Evolutionary conservation across 2,888 invertebrate species (phyloP).

Genomic region (Capitulum mitella): DNA sequence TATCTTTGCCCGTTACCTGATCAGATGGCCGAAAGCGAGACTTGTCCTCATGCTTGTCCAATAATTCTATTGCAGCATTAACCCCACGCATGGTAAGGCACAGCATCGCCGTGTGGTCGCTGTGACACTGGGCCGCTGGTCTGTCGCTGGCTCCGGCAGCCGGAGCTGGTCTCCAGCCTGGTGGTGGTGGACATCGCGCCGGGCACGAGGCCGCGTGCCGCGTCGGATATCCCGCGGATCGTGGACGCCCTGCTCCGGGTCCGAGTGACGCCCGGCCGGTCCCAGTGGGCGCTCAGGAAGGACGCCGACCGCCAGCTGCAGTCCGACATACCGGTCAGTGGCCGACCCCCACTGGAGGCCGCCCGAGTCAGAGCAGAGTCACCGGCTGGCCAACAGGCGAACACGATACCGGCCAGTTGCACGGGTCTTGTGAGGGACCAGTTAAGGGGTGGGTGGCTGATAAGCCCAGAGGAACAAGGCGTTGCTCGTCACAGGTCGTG

Average conservation of each 20-base stretch:
- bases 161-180: constrained; percentile 52
- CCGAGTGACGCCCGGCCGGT: not conserved
- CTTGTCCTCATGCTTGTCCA: too few species aligned
- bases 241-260: not conserved
- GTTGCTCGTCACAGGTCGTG: not conserved
- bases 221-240: not conserved
- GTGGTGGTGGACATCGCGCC: constrained; percentile 68
- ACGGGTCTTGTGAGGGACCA: not conserved
- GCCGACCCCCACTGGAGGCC: constrained; percentile 6
- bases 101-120: too few species aligned
- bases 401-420: not conserved
- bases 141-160: not conserved
- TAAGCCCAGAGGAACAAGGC: not conserved
- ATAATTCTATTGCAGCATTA: too few species aligned
- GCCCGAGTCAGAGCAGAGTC: too few species aligned
- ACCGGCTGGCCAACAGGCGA: too few species aligned
- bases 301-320: constrained; percentile 40
- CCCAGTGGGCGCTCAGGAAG: not conserved
- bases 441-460: not conserved
- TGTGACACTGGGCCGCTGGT: too few species aligned
- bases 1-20: too few species aligned
- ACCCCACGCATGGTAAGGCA: too few species aligned
- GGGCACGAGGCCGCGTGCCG: not conserved
- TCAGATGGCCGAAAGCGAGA: too few species aligned
- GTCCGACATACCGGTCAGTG: constrained; percentile 38